A percentile compares a stretch with the other conserved stretches of the same genome.
Conservation (phyloP, 2,113 vertebrate genomes). For the Eonycteris spelaea region DNA sequence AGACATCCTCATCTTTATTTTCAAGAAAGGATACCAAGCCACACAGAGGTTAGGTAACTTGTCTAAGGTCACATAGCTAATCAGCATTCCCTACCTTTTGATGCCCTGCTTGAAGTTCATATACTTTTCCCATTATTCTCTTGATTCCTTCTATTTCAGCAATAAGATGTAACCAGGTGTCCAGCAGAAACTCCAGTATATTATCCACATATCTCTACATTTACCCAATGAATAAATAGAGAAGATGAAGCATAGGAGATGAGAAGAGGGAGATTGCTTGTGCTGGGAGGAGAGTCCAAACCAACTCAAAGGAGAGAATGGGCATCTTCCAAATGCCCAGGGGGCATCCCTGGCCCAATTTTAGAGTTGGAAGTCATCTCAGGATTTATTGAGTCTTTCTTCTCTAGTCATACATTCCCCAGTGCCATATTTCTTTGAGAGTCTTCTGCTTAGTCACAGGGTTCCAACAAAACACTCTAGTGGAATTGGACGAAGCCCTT, state of each 20-base stretch:
- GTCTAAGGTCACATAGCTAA: conserved; percentile 5
- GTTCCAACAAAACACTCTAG: neutral
- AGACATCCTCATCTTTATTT: conserved; percentile 28
- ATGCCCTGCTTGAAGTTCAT: neutral
- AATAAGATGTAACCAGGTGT: neutral
- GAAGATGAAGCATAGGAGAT: neutral
- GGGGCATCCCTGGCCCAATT: neutral
- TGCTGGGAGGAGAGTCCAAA: neutral
- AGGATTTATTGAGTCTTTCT: neutral
- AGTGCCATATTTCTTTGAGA: neutral
- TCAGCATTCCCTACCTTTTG: neutral
- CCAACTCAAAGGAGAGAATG: neutral
- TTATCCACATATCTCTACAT: neutral
- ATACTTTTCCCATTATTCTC: neutral
- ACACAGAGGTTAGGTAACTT: neutral
- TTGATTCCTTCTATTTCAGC: conserved; percentile 43
- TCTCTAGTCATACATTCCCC: neutral
- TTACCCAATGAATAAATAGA: neutral
- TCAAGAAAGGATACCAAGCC: neutral
- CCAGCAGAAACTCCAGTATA: neutral
- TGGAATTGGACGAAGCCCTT: conserved; percentile 40
- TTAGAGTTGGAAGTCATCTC: neutral
- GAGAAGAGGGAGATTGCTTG: neutral
- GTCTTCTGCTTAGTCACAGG: neutral
- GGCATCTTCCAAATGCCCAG: neutral